A percentile compares a stretch with the other conserved stretches of the same genome.
Evolutionary conservation across 2,797 vertebrate species (phyloP).

Genomic region (Bucorvus abyssinicus): DNA sequence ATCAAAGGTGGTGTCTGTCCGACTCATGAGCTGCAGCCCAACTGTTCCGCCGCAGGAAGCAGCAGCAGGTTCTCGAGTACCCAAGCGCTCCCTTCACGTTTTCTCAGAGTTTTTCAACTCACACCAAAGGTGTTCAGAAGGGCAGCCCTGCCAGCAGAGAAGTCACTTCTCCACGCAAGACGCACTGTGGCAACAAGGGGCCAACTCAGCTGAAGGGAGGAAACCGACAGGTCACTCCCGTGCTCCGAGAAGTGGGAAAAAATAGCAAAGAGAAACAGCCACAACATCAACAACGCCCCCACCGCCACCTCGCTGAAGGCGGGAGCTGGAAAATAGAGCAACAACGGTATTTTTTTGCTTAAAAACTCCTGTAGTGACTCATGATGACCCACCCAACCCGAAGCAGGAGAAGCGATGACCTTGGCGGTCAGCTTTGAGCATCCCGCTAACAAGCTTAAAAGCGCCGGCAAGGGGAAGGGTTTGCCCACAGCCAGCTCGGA

Average conservation of each 20-base stretch:
- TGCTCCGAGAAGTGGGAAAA: not conserved
- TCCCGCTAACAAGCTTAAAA: constrained; percentile 55
- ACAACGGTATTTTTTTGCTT: not conserved
- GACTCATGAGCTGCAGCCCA: not conserved
- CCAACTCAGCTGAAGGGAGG: not conserved
- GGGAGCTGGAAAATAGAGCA: not conserved
- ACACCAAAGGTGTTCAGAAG: not conserved
- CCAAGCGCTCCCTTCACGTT: accelerated
- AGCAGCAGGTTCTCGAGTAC: not conserved
- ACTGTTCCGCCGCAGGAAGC: accelerated
- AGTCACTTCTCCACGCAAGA: not conserved
- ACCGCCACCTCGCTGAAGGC: not conserved
- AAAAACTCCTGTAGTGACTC: constrained; percentile 53
- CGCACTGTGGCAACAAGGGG: not conserved
- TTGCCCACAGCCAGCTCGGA: not conserved
- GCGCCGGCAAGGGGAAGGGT: not conserved
- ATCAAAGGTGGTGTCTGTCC: not conserved
- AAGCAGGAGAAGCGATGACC: constrained; percentile 45
- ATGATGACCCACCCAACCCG: constrained; percentile 48
- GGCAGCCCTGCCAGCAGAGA: not conserved
- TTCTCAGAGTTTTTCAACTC: not conserved
- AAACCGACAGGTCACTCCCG: not conserved
- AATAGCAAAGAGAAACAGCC: not conserved
- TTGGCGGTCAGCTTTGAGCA: constrained; percentile 41
- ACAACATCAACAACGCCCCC: not conserved